These are phyloP conservation scores for Apamea epomidion DNA, from an alignment of 2,888 invertebrate genomes.

Conservation along the genomic window DNA sequence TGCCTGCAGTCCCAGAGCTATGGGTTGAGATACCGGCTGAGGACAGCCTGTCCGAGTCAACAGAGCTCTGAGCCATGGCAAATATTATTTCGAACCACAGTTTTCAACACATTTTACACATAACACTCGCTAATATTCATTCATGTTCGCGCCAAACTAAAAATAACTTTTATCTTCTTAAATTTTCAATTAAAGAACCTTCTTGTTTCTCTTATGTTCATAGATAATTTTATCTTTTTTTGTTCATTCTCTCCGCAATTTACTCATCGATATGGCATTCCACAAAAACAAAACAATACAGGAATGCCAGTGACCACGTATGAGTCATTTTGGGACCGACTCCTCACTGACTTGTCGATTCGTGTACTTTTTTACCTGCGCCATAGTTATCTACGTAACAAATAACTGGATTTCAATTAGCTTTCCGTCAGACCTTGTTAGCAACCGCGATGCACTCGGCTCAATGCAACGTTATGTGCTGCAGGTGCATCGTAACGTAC, in stretches of 20 bases:
- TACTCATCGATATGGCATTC: slow-evolving; percentile 84
- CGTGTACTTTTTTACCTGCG: slow-evolving; percentile 79
- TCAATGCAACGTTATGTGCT: slow-evolving; percentile 78
- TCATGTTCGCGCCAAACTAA: slow-evolving; percentile 60
- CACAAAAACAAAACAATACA: slow-evolving; percentile 87
- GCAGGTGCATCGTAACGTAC: slow-evolving; percentile 88
- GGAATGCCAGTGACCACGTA: slow-evolving; percentile 80
- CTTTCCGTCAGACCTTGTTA: slow-evolving; percentile 75
- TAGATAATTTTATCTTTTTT: slow-evolving; percentile 65
- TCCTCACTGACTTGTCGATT: slow-evolving; percentile 76
- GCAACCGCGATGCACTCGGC: slow-evolving; percentile 76
- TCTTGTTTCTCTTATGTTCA: slow-evolving; percentile 57
- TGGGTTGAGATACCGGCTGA: slow-evolving; percentile 88
- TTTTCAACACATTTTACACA: slow-evolving; percentile 59
- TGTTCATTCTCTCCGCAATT: slow-evolving; percentile 69
- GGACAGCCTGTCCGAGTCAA: slow-evolving; percentile 88
- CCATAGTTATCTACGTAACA: slow-evolving; percentile 76
- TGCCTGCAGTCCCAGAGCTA: slow-evolving; percentile 87
- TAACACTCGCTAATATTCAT: slow-evolving; percentile 37
- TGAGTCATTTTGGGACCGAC: slow-evolving; percentile 87
- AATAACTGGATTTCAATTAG: slow-evolving; percentile 79
- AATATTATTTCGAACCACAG: slow-evolving; percentile 56
- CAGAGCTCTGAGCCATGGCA: slow-evolving; percentile 85
- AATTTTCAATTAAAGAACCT: slow-evolving; percentile 65
- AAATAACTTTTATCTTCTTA: slow-evolving; percentile 25